phyloP scores from a whole-genome alignment of 2,113 vertebrate species.

The Pseudois nayaur region DNA sequence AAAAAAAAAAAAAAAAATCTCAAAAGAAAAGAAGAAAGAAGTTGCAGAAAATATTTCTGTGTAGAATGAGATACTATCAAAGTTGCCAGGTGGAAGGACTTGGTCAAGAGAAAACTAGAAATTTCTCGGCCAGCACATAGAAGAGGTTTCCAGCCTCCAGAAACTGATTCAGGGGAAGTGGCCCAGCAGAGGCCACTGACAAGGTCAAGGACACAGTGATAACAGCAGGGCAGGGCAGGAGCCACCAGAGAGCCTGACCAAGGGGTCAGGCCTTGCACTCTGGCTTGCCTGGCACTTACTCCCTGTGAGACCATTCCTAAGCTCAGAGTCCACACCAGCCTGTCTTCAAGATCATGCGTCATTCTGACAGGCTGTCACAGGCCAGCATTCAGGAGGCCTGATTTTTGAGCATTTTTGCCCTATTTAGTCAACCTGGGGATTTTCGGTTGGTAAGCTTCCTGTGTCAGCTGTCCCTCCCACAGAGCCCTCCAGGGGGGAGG shows the following conservation, averaged over 20 bases:
- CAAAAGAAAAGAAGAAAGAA: background rate
- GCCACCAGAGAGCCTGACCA: background rate
- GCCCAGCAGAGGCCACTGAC: background rate
- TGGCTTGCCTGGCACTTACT: background rate
- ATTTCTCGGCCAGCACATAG: background rate
- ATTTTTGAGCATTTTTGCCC: background rate
- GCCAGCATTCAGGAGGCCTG: background rate
- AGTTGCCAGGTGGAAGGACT: background rate
- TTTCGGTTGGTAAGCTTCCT: background rate
- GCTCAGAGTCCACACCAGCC: background rate
- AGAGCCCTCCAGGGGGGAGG: background rate
- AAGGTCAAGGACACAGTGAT: background rate
- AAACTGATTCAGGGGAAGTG: background rate
- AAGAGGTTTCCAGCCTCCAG: background rate
- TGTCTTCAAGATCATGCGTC: background rate
- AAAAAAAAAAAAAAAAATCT: background rate
- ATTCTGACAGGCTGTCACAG: background rate
- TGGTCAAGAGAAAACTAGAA: background rate
- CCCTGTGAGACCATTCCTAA: background rate
- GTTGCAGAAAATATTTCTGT: background rate
- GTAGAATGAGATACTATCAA: background rate
- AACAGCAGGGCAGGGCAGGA: background rate
- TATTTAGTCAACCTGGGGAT: background rate
- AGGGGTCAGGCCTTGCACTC: no score
- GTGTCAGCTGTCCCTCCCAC: accelerated